phyloP scores from a whole-genome alignment of 2,113 vertebrate genomes.

The Carassius auratus region DNA sequence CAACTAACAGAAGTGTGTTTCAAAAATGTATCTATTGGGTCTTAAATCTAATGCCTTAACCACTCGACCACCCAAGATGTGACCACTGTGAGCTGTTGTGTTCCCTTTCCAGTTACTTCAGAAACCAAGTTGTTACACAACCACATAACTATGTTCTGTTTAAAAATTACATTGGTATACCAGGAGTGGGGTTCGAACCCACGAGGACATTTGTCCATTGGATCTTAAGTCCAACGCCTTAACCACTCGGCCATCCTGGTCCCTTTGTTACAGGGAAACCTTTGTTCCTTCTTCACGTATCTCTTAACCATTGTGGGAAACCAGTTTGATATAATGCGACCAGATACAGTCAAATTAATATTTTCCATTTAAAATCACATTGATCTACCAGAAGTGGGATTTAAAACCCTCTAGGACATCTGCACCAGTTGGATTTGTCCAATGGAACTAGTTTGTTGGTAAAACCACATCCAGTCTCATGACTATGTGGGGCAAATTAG shows the following conservation, averaged over 20 bases:
- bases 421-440: neutral
- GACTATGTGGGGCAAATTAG: no score
- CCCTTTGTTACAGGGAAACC: rapidly evolving
- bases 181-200: slow-evolving; percentile 7
- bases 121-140: neutral
- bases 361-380: no score
- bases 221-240: slow-evolving; percentile 10
- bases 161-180: neutral
- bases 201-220: neutral
- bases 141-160: neutral
- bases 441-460: neutral
- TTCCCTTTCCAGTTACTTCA: neutral
- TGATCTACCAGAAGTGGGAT: neutral
- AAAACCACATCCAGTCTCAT: no score
- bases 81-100: no score
- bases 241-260: slow-evolving; percentile 19
- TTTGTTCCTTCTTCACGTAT: neutral
- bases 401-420: neutral
- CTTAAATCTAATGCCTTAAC: no score
- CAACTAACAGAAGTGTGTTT: neutral
- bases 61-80: no score
- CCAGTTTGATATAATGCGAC: neutral
- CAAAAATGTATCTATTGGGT: neutral
- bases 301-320: neutral
- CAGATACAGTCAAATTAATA: neutral